A percentile compares a stretch with the other conserved stretches of the same genome.
Conservation (phyloP, 2,888 invertebrate species). For the Theodoxus fluviatilis region DNA sequence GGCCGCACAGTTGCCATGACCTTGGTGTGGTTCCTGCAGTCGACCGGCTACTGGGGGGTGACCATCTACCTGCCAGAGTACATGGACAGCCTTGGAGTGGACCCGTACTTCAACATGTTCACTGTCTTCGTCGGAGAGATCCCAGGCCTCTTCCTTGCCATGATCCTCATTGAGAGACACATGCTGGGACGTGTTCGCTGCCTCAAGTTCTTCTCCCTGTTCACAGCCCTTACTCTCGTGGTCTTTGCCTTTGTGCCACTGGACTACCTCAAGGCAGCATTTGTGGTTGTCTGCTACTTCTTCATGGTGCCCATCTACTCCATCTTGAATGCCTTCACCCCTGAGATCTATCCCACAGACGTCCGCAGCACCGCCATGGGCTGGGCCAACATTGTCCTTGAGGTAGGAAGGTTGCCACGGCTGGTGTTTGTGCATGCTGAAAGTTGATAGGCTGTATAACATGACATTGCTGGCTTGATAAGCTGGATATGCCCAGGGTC, state of each 20-base stretch:
- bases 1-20: slow-evolving; percentile 40
- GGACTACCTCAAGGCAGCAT: slow-evolving; percentile 44
- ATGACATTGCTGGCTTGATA: no score
- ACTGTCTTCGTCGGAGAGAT: slow-evolving; percentile 53
- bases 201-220: slow-evolving; percentile 47
- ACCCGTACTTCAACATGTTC: slow-evolving; percentile 53
- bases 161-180: slow-evolving; percentile 49
- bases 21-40: slow-evolving; percentile 51
- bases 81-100: slow-evolving; percentile 44
- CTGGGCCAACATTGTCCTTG: slow-evolving; percentile 49
- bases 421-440: no score
- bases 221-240: slow-evolving; percentile 41
- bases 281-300: slow-evolving; percentile 50
- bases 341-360: slow-evolving; percentile 52
- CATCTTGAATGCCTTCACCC: slow-evolving; percentile 53
- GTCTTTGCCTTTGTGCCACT: slow-evolving; percentile 47
- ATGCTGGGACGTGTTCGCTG: slow-evolving; percentile 52
- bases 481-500: no score
- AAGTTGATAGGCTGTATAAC: no score
- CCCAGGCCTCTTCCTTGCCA: slow-evolving; percentile 51
- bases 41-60: slow-evolving; percentile 55
- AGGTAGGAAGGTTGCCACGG: no score
- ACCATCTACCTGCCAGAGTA: slow-evolving; percentile 55
- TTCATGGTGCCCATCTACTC: slow-evolving; percentile 58
- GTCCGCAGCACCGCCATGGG: slow-evolving; percentile 53